Evolutionary conservation across 2,797 vertebrate genomes (phyloP).

Genomic region (Melopsittacus undulatus): DNA sequence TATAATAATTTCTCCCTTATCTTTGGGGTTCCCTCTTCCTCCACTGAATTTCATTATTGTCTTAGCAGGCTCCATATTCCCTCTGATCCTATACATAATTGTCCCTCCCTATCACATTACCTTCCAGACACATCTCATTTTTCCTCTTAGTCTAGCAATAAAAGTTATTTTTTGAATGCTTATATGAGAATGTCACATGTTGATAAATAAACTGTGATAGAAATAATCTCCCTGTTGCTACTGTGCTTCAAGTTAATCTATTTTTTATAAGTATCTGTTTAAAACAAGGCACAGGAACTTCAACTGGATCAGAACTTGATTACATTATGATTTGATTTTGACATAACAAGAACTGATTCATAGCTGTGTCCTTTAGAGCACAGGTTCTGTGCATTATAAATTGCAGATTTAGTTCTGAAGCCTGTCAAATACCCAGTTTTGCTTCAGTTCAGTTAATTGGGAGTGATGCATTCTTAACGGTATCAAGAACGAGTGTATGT

Average conservation of each 20-base stretch:
- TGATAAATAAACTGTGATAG: background rate
- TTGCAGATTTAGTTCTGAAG: background rate
- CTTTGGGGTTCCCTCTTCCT: background rate
- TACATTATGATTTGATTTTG: background rate
- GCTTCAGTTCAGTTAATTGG: background rate
- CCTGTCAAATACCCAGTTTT: background rate
- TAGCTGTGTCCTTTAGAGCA: background rate
- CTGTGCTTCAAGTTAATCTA: background rate
- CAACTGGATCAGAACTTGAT: background rate
- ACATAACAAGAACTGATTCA: background rate
- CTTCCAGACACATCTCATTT: background rate
- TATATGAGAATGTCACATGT: background rate
- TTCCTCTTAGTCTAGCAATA: background rate
- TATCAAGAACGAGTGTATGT: accelerated
- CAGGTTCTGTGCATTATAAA: background rate
- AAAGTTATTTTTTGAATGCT: background rate
- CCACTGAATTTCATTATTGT: background rate
- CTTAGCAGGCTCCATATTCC: background rate
- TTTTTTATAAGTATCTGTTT: background rate
- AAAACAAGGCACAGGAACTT: background rate
- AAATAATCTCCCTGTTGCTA: background rate
- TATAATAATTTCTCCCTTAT: background rate
- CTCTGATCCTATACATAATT: background rate
- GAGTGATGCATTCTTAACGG: background rate
- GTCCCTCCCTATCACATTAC: background rate